Evolutionary conservation across 1,140 invertebrate genomes (phyloP).

Genomic region (Diprion similis): DNA sequence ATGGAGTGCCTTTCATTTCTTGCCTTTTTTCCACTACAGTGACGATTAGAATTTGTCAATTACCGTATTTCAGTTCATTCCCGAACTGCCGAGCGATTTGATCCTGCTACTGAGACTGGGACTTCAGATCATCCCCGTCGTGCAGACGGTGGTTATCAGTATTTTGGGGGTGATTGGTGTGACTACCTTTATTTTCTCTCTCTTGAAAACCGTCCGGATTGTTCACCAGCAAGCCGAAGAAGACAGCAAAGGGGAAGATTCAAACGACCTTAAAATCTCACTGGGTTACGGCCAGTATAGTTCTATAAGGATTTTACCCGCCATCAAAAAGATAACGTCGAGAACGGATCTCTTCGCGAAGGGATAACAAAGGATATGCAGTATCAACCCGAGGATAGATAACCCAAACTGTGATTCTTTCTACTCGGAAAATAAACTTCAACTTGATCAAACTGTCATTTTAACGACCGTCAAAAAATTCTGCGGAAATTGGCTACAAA

Average conservation of each 20-base stretch:
- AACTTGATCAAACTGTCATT: background rate
- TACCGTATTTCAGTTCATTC: constrained; percentile 38
- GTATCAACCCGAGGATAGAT: too few relatives aligned
- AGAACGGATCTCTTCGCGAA: constrained; percentile 47
- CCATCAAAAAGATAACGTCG: constrained; percentile 54
- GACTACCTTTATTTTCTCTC: constrained; percentile 37
- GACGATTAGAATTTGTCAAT: too few relatives aligned
- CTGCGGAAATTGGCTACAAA: too few relatives aligned
- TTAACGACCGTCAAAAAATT: background rate
- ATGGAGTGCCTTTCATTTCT: too few relatives aligned
- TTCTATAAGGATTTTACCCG: constrained; percentile 52
- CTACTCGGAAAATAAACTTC: background rate
- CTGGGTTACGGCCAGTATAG: constrained; percentile 54
- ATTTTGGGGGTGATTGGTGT: constrained; percentile 42
- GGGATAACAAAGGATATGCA: too few relatives aligned
- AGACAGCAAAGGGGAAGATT: constrained; percentile 41
- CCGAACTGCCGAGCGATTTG: constrained; percentile 32
- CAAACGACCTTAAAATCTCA: constrained; percentile 51
- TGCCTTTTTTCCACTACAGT: too few relatives aligned
- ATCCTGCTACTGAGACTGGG: constrained; percentile 34
- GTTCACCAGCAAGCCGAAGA: constrained; percentile 44
- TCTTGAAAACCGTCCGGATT: constrained; percentile 40
- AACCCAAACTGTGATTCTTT: too few relatives aligned
- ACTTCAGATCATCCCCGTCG: constrained; percentile 37
- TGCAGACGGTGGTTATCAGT: constrained; percentile 41